phyloP scores from a whole-genome alignment of 2,113 vertebrate species.

The Mustela nigripes region DNA sequence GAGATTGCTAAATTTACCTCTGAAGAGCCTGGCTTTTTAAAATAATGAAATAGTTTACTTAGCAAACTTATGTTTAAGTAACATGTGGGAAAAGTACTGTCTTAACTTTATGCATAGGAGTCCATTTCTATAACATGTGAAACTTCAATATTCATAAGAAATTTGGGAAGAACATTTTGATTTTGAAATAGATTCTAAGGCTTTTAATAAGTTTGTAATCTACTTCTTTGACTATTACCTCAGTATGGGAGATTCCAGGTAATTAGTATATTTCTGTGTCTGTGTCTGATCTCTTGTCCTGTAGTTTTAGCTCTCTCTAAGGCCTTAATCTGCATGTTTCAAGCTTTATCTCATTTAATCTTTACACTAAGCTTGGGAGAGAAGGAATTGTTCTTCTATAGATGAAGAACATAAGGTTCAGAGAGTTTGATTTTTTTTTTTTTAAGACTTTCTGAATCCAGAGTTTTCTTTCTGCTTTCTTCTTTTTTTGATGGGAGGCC shows the following conservation, averaged over 20 bases:
- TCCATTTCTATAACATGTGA: slow-evolving; percentile 43
- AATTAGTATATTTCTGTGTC: background rate
- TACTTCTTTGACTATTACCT: background rate
- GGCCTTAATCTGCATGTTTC: slow-evolving; percentile 37
- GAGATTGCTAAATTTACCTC: slow-evolving; percentile 50
- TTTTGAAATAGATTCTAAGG: slow-evolving; percentile 51
- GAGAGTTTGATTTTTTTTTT: background rate
- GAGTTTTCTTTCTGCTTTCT: background rate
- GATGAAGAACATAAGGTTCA: slow-evolving; percentile 2
- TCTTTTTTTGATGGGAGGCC: background rate
- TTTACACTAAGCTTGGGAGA: background rate
- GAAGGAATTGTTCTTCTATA: slow-evolving; percentile 45
- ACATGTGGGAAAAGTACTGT: background rate
- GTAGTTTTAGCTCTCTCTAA: background rate
- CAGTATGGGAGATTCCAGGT: background rate
- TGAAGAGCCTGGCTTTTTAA: slow-evolving; percentile 46
- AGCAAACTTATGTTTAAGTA: slow-evolving; percentile 41
- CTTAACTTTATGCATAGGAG: slow-evolving; percentile 30
- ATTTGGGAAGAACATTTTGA: slow-evolving; percentile 48
- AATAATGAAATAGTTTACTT: slow-evolving; percentile 52
- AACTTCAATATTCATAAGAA: slow-evolving; percentile 56
- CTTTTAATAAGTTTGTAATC: slow-evolving; percentile 19
- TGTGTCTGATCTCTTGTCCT: background rate
- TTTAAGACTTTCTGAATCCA: background rate
- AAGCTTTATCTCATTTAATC: slow-evolving; percentile 37